phyloP scores from a whole-genome alignment of 2,888 invertebrate genomes.

The Troglohyphantes excavatus region DNA sequence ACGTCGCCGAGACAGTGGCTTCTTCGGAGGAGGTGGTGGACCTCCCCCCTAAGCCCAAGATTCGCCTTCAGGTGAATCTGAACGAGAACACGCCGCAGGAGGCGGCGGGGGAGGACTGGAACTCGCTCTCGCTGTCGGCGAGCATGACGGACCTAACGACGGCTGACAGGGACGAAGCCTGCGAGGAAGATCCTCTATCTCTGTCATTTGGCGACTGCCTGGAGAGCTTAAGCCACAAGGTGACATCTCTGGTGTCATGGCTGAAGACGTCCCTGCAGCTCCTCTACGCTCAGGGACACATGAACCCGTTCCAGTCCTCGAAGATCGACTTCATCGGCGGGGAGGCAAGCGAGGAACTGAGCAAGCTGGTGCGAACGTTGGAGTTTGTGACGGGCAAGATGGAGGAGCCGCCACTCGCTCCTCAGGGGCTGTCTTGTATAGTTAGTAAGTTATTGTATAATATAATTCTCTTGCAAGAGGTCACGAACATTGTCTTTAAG shows the following conservation, averaged over 20 bases:
- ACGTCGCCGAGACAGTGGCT: constrained; percentile 53
- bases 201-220: constrained; percentile 53
- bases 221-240: constrained; percentile 65
- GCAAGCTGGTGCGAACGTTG: constrained; percentile 52
- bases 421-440: constrained; percentile 37
- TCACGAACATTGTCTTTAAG: constrained; percentile 70
- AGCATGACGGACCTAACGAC: constrained; percentile 77
- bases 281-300: constrained; percentile 63
- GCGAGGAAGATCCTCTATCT: constrained; percentile 27
- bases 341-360: constrained; percentile 61
- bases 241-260: constrained; percentile 65
- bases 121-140: constrained; percentile 71
- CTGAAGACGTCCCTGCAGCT: constrained; percentile 70
- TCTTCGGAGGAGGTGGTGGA: constrained; percentile 35
- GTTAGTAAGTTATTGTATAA: constrained; percentile 66
- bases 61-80: constrained; percentile 72
- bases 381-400: constrained; percentile 64
- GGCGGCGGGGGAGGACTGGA: constrained; percentile 75
- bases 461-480: constrained; percentile 68
- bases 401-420: constrained; percentile 43
- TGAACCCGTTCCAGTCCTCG: constrained; percentile 59
- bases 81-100: constrained; percentile 62
- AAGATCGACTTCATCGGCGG: constrained; percentile 51
- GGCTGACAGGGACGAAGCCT: constrained; percentile 47
- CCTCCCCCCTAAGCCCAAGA: constrained; percentile 75